Evolutionary conservation across 1,140 invertebrate species (phyloP).

Genomic region (Oscheius sp.): DNA sequence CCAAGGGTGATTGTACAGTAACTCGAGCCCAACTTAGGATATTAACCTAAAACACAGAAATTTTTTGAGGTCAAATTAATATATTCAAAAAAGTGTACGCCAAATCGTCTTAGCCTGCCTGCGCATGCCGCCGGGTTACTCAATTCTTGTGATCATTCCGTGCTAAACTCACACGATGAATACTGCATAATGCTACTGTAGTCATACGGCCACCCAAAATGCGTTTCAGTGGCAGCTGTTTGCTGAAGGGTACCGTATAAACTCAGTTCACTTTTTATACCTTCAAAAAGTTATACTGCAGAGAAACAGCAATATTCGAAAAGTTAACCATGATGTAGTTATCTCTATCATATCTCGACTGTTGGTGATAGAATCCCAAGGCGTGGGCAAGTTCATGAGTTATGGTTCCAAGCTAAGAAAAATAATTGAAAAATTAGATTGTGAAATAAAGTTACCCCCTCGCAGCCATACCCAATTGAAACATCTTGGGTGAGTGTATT

Average conservation of each 20-base stretch:
- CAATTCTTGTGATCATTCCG: no score
- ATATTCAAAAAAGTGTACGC: no score
- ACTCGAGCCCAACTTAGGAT: no score
- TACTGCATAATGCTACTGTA: conserved; percentile 29
- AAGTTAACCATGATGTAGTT: conserved; percentile 25
- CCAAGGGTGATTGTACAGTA: no score
- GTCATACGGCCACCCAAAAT: conserved; percentile 9
- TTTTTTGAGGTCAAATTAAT: no score
- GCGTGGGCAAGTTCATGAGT: conserved; percentile 13
- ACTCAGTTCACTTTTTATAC: conserved; percentile 6
- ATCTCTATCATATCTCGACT: conserved; percentile 33
- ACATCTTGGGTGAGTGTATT: conserved; percentile 14
- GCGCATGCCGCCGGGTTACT: no score
- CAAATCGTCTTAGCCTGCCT: no score
- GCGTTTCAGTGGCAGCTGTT: neutral
- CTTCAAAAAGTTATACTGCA: conserved; percentile 1
- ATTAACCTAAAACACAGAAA: no score
- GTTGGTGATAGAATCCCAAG: conserved; percentile 36
- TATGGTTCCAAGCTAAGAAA: conserved; percentile 8
- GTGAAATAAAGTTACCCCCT: conserved; percentile 1
- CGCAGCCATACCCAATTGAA: conserved; percentile 33
- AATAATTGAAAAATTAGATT: conserved; percentile 18
- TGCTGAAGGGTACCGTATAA: conserved; percentile 1
- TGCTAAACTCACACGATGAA: conserved; percentile 13
- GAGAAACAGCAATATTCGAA: conserved; percentile 9